Evolutionary conservation across 1,140 invertebrate genomes (phyloP), one percentile per base, ranked within the genome.

Genomic region (Nebria ingens): DNA sequence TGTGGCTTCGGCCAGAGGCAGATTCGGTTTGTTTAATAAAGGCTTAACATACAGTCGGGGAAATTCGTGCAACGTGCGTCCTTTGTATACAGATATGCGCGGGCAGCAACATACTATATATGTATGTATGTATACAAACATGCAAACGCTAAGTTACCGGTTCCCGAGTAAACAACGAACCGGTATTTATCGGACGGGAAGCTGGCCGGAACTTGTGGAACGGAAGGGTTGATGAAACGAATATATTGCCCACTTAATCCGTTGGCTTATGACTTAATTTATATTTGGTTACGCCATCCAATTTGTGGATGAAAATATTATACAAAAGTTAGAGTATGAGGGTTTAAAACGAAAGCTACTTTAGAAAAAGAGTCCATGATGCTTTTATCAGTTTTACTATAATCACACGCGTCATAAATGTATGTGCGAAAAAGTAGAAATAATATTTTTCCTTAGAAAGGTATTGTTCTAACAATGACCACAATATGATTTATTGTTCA

Each of bases 201-300:
- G 15, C 40, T 45, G 40, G 40, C 40, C 40, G 40, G 40, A 45
- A 45, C 40, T 17, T 45, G 40, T 17, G 40, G 4, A 12, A 45
- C 40, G 40, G 15, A 45, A 45, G 40, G 40, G 40, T 45, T 45
- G 40, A 45, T 45, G 40, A 45, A 45, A 45, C 17, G 40, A 45
- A 45, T 45, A 45, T 45, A 45, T 45, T 45, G 40, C 40, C 40
- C 40, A 45, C 40, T 45, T 45, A 45, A 45, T 45, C 40, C 40
- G 40, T 45, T 45, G 17, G 40, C 40, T 45, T 45, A 45, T 45
- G 40, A 45, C 40, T 45, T 45, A 45, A 45, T 45, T 45, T 45
- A 17, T 45, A 45, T 45, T 45, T 45, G 17, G 9, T 12, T 45
- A 45, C 15, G 40, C 9, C 17, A 3, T 45, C 9, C 40, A 45